Evolutionary conservation across 2,888 invertebrate species (phyloP), one percentile per base, ranked within the genome.

Genomic region (Drosophila quinaria): DNA sequence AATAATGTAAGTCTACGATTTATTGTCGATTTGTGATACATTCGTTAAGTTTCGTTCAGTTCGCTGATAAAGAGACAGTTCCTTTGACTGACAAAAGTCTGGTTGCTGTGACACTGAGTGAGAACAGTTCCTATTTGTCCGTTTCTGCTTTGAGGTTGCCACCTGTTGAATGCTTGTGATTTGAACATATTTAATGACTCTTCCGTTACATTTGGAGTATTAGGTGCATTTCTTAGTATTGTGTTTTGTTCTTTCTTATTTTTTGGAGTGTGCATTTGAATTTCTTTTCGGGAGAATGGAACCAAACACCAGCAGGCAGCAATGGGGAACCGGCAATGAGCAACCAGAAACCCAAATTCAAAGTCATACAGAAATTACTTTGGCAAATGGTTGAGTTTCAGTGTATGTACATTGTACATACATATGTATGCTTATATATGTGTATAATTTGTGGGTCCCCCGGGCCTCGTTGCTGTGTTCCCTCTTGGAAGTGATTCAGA

Each of bases 281-380:
- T 60, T 52, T 61, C 17, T 17, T 29, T 72, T 72, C 75, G 4
- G 4, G 33, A 4, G 62, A 73, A 73, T 54, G 51, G 22, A 77
- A 74, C n/a, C 33, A 9, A 50, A 66, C 44, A 66, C 74, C 54
- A 44, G 29, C n/a, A 25, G 22, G 31, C 10, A n/a, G 35, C 33
- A 44, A 31, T 54, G 33, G 31, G 39, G 13, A 31, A 42, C 17
- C 46, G 25, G 46, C 46, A 46, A 56, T 25, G 22, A 4, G 42
- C 19, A 46, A 22, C 35, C 11, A 33, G 50, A 50, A 50, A 37
- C 19, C 42, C 22, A 29, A 10, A 50, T 29, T 22, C 15, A 37
- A 71, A 50, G 15, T 22, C 35, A 37, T 52, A 46, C 51, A 46
- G 31, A 25, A 55, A 74, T 44, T 22, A 41, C 15, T 33, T 6